Percentiles rank a stretch among this genome's conserved stretches.
phyloP scores from a whole-genome alignment of 2,888 invertebrate genomes.

The Bibio marci region DNA sequence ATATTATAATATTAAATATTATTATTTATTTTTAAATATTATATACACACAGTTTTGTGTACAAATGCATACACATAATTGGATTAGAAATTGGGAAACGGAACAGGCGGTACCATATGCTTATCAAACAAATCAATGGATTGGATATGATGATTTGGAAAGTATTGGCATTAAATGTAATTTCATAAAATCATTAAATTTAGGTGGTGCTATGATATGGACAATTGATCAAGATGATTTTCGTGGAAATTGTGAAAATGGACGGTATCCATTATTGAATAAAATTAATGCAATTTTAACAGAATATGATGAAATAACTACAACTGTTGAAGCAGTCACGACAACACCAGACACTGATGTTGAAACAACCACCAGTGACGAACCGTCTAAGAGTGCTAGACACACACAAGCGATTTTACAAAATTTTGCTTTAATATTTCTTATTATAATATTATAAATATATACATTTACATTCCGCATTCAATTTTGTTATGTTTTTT shows the following conservation, averaged over 20 bases:
- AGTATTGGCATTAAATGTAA: slow-evolving; percentile 31
- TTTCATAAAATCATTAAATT: slow-evolving; percentile 25
- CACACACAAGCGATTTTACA: too few relatives aligned
- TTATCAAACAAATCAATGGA: slow-evolving; percentile 40
- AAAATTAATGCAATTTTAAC: slow-evolving; percentile 38
- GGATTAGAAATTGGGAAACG: slow-evolving; percentile 36
- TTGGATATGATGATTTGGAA: slow-evolving; percentile 46
- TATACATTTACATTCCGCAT: too few relatives aligned
- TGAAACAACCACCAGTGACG: too few relatives aligned
- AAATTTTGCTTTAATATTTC: too few relatives aligned
- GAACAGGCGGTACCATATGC: slow-evolving; percentile 44
- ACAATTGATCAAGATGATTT: slow-evolving; percentile 68
- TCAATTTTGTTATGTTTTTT: too few relatives aligned
- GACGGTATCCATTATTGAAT: slow-evolving; percentile 40
- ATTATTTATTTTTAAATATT: too few relatives aligned
- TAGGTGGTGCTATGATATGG: slow-evolving; percentile 60
- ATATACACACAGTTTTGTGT: slow-evolving; percentile 40
- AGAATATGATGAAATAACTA: too few relatives aligned
- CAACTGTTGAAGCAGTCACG: too few relatives aligned
- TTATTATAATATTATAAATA: too few relatives aligned
- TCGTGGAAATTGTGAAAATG: slow-evolving; percentile 37
- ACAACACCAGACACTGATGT: too few relatives aligned
- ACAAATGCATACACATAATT: slow-evolving; percentile 31
- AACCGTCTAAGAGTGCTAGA: too few relatives aligned
- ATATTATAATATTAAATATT: too few relatives aligned